These are phyloP conservation scores for Globodera ellingtonae DNA, from an alignment of 1,140 invertebrate species.

Conservation along the genomic window DNA sequence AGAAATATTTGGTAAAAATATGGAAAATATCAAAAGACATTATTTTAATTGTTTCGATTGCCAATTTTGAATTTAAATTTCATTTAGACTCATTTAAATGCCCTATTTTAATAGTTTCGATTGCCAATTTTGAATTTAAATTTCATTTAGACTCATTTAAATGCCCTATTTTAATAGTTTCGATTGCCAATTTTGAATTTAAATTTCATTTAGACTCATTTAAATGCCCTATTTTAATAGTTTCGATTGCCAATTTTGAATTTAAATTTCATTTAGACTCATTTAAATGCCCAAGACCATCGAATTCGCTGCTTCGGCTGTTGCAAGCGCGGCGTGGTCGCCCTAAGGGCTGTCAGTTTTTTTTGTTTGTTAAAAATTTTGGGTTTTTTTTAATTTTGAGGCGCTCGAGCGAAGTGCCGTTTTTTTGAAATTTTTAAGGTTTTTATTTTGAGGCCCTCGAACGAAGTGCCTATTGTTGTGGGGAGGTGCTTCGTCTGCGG, in stretches of 20 bases:
- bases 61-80: too few relatives aligned
- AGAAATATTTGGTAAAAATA: slow-evolving; percentile 77
- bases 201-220: too few relatives aligned
- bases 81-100: too few relatives aligned
- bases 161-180: slow-evolving; percentile 66
- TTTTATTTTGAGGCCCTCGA: slow-evolving; percentile 70
- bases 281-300: slow-evolving; percentile 75
- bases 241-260: neutral
- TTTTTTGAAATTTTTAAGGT: too few relatives aligned
- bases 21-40: neutral
- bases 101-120: too few relatives aligned
- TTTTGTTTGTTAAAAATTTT: neutral
- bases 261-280: slow-evolving; percentile 71
- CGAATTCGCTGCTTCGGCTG: slow-evolving; percentile 78
- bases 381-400: neutral
- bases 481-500: slow-evolving; percentile 77
- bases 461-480: slow-evolving; percentile 79
- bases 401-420: too few relatives aligned
- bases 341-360: slow-evolving; percentile 69
- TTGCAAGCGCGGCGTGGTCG: slow-evolving; percentile 76
- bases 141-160: slow-evolving; percentile 73
- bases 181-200: too few relatives aligned
- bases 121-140: slow-evolving; percentile 28
- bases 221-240: too few relatives aligned
- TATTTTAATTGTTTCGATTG: too few relatives aligned